These are phyloP conservation scores for Archips xylosteana DNA, from an alignment of 2,888 invertebrate genomes.

Conservation along the genomic window DNA sequence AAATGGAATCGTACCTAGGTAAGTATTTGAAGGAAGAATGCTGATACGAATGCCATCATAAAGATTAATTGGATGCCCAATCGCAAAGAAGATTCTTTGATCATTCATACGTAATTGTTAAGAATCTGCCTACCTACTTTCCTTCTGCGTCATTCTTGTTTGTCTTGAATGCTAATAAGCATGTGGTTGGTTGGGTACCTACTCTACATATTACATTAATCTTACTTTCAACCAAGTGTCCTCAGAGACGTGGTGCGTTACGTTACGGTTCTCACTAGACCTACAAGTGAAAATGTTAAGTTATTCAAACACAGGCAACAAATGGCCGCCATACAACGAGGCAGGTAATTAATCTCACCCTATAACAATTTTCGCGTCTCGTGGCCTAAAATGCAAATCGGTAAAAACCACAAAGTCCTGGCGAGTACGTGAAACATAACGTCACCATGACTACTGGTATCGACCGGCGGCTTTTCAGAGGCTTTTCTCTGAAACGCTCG, in stretches of 20 bases:
- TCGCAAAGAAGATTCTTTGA: too few relatives aligned
- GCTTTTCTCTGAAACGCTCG: conserved; percentile 76
- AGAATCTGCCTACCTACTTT: conserved; percentile 24
- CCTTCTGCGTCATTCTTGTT: conserved; percentile 33
- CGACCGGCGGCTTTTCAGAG: conserved; percentile 83
- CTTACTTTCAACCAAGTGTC: conserved; percentile 31
- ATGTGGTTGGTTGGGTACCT: conserved; percentile 14
- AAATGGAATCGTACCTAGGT: too few relatives aligned
- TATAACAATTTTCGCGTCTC: conserved; percentile 64
- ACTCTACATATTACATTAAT: conserved; percentile 20
- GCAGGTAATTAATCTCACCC: conserved; percentile 55
- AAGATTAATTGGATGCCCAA: too few relatives aligned
- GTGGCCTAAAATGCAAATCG: conserved; percentile 82
- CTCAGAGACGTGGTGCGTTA: conserved; percentile 30
- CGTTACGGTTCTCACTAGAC: conserved; percentile 22
- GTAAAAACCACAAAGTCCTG: conserved; percentile 69
- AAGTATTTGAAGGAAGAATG: too few relatives aligned
- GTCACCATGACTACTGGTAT: conserved; percentile 79
- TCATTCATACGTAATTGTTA: neutral
- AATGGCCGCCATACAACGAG: conserved; percentile 30
- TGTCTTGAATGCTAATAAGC: conserved; percentile 37
- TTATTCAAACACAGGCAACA: conserved; percentile 28
- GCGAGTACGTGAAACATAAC: conserved; percentile 77
- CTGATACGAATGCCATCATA: too few relatives aligned
- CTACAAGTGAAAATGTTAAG: conserved; percentile 23